Base-by-base conservation (phyloP, 53 echinoderm and acorn worm genomes). In the Arbacia lixula region DNA sequence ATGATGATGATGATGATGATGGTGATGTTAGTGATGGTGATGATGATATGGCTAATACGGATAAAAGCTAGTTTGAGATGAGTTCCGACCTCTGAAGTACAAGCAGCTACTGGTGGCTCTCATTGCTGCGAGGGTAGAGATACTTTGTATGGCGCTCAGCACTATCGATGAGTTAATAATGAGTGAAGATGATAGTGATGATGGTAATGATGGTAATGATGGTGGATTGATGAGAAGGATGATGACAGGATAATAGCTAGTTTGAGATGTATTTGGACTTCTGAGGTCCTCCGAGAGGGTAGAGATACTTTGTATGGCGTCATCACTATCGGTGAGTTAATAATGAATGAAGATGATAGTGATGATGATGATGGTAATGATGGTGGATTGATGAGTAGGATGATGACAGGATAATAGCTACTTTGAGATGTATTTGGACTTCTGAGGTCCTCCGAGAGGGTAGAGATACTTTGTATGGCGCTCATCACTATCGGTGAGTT, bases 61-160 rank as follows among this genome's bases (percentile, higher is more conserved):
- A 0, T 5, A 0, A 1, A 46, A 10, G 14, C 49, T 46, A 14
- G 49, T 46, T 46, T 8, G 8, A 10, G 49, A 46, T 46, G 49
- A 10, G 49, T 98, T 98, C 83, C 75, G 98, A 60, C 98, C 98
- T 4, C 98, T 94, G 11, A 85, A 90, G 74, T 85, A 88, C 52
- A 98, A 94, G 78, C 92, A 91, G 40, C 78, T 94, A 1, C 66
- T 98, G 27, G 83, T 92, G 58, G 94, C 98, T 14, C 68, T 94
- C 30, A 83, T 90, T 14, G 98, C 94, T 21, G 94, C 98, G 56
- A 94, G 98, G 2, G 88, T 98, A 3, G 94, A 98, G 85, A 94
- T 98, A 60, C 86, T 98, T 63, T 92, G 87, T 78, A 98, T 98
- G 98, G 61, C 94, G n/a, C 83, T 98, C 6, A 88, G 94, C 50